Conservation (phyloP, 2,113 vertebrate genomes). For the Protobothrops flavoviridis region DNA sequence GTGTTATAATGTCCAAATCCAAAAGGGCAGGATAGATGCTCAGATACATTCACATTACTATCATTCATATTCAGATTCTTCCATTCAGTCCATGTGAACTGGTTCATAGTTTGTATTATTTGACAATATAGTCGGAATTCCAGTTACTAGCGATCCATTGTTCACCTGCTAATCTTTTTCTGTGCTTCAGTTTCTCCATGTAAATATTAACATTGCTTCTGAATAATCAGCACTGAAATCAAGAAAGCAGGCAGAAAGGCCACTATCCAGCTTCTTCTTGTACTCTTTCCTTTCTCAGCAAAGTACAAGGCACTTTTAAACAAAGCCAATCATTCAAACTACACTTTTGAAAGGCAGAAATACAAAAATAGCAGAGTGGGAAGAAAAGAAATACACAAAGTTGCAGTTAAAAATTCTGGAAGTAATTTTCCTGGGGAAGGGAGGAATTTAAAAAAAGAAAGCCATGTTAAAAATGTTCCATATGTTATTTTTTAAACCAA, state of each 20-base stretch:
- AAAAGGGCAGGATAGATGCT: slow-evolving; percentile 90
- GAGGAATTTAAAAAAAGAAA: slow-evolving; percentile 36
- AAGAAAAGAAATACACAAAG: slow-evolving; percentile 44
- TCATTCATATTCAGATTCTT: slow-evolving; percentile 78
- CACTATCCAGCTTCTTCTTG: slow-evolving; percentile 69
- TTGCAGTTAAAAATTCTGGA: slow-evolving; percentile 50
- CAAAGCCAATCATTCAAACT: slow-evolving; percentile 54
- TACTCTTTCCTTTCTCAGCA: slow-evolving; percentile 66
- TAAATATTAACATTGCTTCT: slow-evolving; percentile 62
- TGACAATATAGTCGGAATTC: slow-evolving; percentile 52
- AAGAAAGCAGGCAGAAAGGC: slow-evolving; percentile 68
- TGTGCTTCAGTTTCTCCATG: slow-evolving; percentile 59
- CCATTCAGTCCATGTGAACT: slow-evolving; percentile 77
- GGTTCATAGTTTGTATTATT: slow-evolving; percentile 87
- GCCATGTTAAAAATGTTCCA: slow-evolving; percentile 42
- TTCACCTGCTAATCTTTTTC: slow-evolving; percentile 63
- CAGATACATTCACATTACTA: slow-evolving; percentile 73
- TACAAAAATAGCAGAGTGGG: slow-evolving; percentile 42
- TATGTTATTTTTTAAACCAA: slow-evolving; percentile 49
- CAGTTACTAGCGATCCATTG: slow-evolving; percentile 51
- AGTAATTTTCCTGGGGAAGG: slow-evolving; percentile 62
- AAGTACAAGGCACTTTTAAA: slow-evolving; percentile 71
- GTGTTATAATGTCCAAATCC: slow-evolving; percentile 87
- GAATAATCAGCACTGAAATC: slow-evolving; percentile 59
- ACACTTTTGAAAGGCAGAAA: slow-evolving; percentile 48